Conservation (phyloP, 2,113 vertebrate species). For the Coracopsis vasa region DNA sequence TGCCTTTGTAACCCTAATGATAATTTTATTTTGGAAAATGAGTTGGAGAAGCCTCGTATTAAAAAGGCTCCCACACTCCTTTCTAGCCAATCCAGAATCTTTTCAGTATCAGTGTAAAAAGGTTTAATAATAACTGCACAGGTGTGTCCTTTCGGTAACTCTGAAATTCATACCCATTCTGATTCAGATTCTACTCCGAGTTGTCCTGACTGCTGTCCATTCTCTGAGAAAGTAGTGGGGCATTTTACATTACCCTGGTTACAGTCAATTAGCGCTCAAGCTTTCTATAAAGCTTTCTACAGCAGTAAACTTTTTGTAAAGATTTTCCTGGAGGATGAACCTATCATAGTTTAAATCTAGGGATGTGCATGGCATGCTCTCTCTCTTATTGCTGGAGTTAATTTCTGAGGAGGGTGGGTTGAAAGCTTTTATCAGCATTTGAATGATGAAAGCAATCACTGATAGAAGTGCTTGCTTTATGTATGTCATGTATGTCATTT, state of each 20-base stretch:
- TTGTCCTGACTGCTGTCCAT: background rate
- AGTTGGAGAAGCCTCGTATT: background rate
- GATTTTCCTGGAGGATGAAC: background rate
- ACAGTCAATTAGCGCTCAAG: background rate
- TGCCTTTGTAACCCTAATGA: background rate
- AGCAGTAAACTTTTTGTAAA: background rate
- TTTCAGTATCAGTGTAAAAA: background rate
- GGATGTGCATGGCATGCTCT: fast-evolving
- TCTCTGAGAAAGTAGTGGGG: background rate
- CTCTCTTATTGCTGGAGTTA: background rate
- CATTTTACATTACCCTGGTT: background rate
- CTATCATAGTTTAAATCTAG: background rate
- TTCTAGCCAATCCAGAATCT: background rate
- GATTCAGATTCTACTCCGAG: background rate
- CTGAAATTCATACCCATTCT: background rate
- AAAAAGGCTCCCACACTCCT: background rate
- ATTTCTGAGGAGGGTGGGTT: background rate
- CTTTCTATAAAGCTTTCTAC: background rate
- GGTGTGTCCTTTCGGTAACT: background rate
- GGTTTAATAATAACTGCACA: background rate
- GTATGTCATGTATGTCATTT: background rate
- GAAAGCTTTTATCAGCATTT: background rate
- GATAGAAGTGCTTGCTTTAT: background rate
- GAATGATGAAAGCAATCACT: background rate
- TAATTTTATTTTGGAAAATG: background rate